Conservation (phyloP, 1,140 invertebrate genomes). For the Solenopsis invicta region DNA sequence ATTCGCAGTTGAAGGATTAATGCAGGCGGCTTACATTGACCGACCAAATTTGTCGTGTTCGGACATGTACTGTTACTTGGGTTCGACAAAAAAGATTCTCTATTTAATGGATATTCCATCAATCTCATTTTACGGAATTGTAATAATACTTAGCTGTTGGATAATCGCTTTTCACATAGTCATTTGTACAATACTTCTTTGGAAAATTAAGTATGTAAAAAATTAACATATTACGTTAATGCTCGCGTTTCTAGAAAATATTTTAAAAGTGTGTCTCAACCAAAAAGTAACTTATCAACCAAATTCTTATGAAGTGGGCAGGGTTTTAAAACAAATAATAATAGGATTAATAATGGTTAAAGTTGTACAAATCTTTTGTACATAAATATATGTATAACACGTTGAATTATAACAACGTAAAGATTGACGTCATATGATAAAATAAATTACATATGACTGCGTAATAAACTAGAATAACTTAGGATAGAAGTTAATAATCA, state of each 20-base stretch:
- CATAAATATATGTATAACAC: neutral
- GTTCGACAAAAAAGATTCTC: slow-evolving; percentile 76
- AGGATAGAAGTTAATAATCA: neutral
- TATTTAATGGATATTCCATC: slow-evolving; percentile 81
- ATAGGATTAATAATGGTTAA: neutral
- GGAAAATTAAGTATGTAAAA: slow-evolving; percentile 76
- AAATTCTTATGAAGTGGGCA: too few species aligned
- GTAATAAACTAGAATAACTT: neutral
- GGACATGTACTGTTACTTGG: slow-evolving; percentile 77
- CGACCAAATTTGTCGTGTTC: slow-evolving; percentile 88
- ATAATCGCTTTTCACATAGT: slow-evolving; percentile 77
- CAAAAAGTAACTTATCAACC: neutral
- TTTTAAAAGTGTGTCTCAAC: neutral
- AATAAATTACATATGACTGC: slow-evolving; percentile 16
- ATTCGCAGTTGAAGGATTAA: slow-evolving; percentile 93
- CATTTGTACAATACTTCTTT: slow-evolving; percentile 78
- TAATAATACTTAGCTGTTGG: slow-evolving; percentile 78
- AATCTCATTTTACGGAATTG: slow-evolving; percentile 71
- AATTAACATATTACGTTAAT: slow-evolving; percentile 58
- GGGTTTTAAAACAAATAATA: neutral
- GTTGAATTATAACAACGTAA: neutral
- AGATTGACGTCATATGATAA: neutral
- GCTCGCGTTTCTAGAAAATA: neutral
- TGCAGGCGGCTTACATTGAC: slow-evolving; percentile 92
- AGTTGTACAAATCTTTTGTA: slow-evolving; percentile 7